phyloP scores from a whole-genome alignment of 2,113 vertebrate genomes.

The Zeus faber region DNA sequence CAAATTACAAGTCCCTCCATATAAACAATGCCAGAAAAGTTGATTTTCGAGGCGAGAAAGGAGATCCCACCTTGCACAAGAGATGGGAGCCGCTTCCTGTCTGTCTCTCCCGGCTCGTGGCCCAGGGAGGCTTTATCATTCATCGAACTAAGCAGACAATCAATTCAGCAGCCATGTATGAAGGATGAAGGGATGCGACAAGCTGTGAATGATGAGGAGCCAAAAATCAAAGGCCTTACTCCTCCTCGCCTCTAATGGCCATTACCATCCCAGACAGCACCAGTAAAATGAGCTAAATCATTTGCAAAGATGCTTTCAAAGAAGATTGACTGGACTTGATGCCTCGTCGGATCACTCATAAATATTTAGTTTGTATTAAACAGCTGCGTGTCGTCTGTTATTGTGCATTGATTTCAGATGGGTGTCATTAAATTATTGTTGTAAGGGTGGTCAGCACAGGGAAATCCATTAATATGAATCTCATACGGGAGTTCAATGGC shows the following conservation, averaged over 20 bases:
- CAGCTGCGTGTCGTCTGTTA: conserved; percentile 87
- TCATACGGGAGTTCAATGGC: conserved; percentile 56
- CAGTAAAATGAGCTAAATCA: conserved; percentile 98
- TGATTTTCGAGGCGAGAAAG: too few relatives aligned
- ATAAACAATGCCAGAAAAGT: too few relatives aligned
- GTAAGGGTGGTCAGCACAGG: conserved; percentile 60
- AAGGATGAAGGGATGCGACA: conserved; percentile 91
- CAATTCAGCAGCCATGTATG: conserved; percentile 93
- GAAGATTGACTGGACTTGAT: conserved; percentile 97
- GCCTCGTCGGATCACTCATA: conserved; percentile 97
- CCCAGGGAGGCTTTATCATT: conserved; percentile 89
- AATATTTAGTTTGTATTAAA: conserved; percentile 98
- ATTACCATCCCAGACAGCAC: conserved; percentile 93
- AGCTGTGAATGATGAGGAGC: conserved; percentile 94
- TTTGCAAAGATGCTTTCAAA: conserved; percentile 93
- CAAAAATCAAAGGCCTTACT: conserved; percentile 89
- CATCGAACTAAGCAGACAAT: conserved; percentile 97
- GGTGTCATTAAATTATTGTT: conserved; percentile 80
- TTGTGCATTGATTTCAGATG: conserved; percentile 90
- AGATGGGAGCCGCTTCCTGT: too few relatives aligned
- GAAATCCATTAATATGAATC: conserved; percentile 53
- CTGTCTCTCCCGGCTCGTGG: conserved; percentile 32
- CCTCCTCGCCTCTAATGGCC: conserved; percentile 90
- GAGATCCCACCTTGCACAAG: too few relatives aligned
- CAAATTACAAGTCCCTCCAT: too few relatives aligned